Evolutionary conservation across 2,113 vertebrate species (phyloP), one percentile per base, ranked within the genome.

Genomic region (Ophthalmolycus amberensis): DNA sequence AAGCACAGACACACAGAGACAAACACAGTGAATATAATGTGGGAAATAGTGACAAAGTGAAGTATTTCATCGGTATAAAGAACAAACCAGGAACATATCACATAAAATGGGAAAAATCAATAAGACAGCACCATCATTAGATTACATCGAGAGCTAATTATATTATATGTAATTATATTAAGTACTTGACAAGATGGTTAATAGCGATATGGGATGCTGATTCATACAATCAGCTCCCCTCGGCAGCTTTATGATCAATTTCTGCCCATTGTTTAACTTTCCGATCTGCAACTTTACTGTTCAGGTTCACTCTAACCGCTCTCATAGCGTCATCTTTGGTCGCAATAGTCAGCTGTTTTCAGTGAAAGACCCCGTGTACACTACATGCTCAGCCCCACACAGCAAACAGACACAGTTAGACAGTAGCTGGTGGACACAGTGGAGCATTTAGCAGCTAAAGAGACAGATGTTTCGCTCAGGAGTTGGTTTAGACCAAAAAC

Each of bases 11-110:
- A 50, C 34, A 85, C 14, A 50, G 7, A 38, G 0, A 16, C 40
- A 71, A 32, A 83, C 70, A 73, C 34, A 29, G 67, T 68, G 25
- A 56, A 62, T 29, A n/a, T 22, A 52, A 25, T 40, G 18, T 58
- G 59, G 52, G 60, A 67, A 66, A 67, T 75, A 59, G 63, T 40
- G 66, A 88, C 58, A 71, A 76, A 89, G 29, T 66, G 75, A 8
- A 1, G 58, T 56, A 71, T 76, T 69, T 69, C n/a, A 83, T 56
- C 14, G 5, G 6, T 22, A 56, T 34, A 40, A 60, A 58, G 48
- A 50, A n/a, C 25, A 72, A 85, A 66, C 16, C 77, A 71, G 59
- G 40, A 80, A 34, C 27, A 48, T 48, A 25, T 59, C 52, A 59
- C 15, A 44, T 77, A 3, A 68, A 75, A 75, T 75, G 27, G 9